These are phyloP conservation scores for Drosophila tani DNA, from an alignment of 1,140 invertebrate genomes.

Conservation along the genomic window DNA sequence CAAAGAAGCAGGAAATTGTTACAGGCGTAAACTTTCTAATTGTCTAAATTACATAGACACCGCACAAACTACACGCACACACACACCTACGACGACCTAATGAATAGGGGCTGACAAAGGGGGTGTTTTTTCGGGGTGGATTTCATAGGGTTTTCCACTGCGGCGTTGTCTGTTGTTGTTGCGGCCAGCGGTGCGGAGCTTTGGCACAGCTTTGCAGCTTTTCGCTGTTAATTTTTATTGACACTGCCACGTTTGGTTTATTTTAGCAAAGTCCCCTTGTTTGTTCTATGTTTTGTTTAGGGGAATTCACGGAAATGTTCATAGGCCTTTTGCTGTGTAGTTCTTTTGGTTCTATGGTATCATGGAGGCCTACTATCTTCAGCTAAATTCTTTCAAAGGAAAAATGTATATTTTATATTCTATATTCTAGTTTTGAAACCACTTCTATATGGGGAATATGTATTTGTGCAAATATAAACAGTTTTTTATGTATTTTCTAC, in stretches of 20 bases:
- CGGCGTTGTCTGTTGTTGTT: slow-evolving; percentile 9
- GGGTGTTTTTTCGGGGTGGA: background rate
- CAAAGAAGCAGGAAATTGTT: slow-evolving; percentile 60
- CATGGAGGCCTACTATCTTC: background rate
- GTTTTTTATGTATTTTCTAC: too few relatives aligned
- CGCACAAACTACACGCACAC: slow-evolving; percentile 39
- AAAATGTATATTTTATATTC: too few relatives aligned
- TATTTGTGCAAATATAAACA: too few relatives aligned
- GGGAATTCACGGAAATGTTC: slow-evolving; percentile 6
- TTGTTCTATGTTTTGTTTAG: slow-evolving; percentile 21
- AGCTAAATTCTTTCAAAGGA: too few relatives aligned
- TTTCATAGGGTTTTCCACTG: slow-evolving; percentile 11
- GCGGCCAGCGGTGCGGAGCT: slow-evolving; percentile 37
- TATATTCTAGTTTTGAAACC: too few relatives aligned
- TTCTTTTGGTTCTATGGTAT: background rate
- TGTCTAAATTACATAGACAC: slow-evolving; percentile 76
- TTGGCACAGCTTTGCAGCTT: slow-evolving; percentile 64
- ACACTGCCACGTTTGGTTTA: slow-evolving; percentile 23
- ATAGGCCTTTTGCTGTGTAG: background rate
- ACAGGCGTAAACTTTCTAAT: slow-evolving; percentile 72
- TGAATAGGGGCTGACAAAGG: slow-evolving; percentile 18
- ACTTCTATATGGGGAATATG: too few relatives aligned
- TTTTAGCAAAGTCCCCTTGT: slow-evolving; percentile 11
- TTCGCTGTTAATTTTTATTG: slow-evolving; percentile 68
- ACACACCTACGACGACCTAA: slow-evolving; percentile 9